phyloP scores from a whole-genome alignment of 2,113 vertebrate species.

The Gorsachius goisagi region DNA sequence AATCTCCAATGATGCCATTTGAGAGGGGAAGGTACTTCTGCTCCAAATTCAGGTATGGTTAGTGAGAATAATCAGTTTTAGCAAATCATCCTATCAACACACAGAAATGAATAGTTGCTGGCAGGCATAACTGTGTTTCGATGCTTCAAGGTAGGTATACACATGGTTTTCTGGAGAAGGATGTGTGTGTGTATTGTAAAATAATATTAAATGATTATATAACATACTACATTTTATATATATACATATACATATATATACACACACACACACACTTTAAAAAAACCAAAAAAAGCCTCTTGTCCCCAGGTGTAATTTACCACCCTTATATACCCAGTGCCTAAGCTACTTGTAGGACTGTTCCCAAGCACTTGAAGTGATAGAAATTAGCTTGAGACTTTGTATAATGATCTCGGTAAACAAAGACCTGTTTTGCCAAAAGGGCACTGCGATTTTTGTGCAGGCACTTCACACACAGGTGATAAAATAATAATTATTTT shows the following conservation, averaged over 20 bases:
- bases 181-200: neutral
- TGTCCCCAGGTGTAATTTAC: neutral
- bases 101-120: neutral
- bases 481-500: neutral
- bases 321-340: neutral
- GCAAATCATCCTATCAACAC: neutral
- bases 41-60: neutral
- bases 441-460: neutral
- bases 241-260: no score
- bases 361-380: neutral
- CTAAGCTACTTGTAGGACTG: neutral
- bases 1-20: neutral
- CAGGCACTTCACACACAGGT: neutral
- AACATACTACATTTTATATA: neutral
- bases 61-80: neutral
- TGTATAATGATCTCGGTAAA: neutral
- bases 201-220: neutral
- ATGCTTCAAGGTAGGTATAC: neutral
- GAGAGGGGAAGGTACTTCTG: neutral
- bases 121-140: neutral
- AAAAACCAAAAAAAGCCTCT: neutral
- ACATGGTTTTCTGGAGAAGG: neutral
- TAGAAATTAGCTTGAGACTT: neutral
- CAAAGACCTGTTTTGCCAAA: neutral
- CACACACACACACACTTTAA: no score